These are phyloP conservation scores for Hybos culiciformis DNA, from an alignment of 2,888 invertebrate species.

Conservation along the genomic window DNA sequence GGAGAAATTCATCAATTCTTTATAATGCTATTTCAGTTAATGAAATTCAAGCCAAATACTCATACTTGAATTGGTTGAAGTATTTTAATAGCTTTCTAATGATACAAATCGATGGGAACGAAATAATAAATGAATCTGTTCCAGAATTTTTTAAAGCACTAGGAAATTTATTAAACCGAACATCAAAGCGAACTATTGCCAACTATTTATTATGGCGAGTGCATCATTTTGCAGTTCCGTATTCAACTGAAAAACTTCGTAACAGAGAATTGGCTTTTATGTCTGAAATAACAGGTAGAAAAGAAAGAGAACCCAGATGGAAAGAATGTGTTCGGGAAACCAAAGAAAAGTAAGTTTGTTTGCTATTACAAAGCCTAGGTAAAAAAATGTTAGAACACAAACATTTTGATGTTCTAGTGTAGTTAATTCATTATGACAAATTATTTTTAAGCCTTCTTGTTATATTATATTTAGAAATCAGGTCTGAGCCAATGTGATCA, in stretches of 20 bases:
- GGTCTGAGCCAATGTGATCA: too few species aligned
- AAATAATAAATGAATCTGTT: conserved; percentile 71
- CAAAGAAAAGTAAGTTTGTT: too few species aligned
- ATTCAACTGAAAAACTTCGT: too few species aligned
- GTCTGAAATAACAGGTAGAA: conserved; percentile 67
- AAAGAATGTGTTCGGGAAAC: conserved; percentile 71
- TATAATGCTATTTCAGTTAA: conserved; percentile 80
- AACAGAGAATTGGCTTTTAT: too few species aligned
- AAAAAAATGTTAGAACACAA: too few species aligned
- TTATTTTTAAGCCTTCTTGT: neutral
- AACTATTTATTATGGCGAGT: conserved; percentile 92
- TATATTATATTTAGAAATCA: neutral
- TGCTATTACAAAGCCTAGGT: too few species aligned
- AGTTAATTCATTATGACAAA: neutral
- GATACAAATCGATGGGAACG: conserved; percentile 49
- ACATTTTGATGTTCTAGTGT: too few species aligned
- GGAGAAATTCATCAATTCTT: conserved; percentile 78
- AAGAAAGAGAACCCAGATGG: conserved; percentile 79
- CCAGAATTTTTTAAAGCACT: conserved; percentile 65
- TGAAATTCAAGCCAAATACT: conserved; percentile 60
- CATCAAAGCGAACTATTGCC: conserved; percentile 54
- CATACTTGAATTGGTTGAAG: conserved; percentile 43
- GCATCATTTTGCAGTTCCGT: too few species aligned
- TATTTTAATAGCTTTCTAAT: conserved; percentile 73
- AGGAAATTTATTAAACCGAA: conserved; percentile 43